A percentile compares a stretch with the other conserved stretches of the same genome.
Conservation (phyloP, 2,888 invertebrate genomes). For the Drosophila borborema region DNA sequence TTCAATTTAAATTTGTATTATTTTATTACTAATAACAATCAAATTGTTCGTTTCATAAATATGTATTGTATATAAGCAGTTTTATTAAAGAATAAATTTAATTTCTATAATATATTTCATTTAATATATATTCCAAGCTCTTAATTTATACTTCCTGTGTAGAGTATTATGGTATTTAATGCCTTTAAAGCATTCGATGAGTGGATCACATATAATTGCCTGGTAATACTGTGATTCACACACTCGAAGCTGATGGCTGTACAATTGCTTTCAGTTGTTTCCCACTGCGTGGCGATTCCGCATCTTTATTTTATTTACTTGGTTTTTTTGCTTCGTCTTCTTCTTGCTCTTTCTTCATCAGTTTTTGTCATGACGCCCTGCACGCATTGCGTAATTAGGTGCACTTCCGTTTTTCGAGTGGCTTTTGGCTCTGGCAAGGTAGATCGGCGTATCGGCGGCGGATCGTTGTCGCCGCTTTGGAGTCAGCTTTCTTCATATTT, state of each 20-base stretch:
- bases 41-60: too few species aligned
- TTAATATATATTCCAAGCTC: neutral
- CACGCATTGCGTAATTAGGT: constrained; percentile 68
- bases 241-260: neutral
- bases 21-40: too few species aligned
- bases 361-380: constrained; percentile 40
- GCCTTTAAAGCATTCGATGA: neutral
- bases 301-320: constrained; percentile 1
- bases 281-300: constrained; percentile 17
- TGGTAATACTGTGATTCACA: constrained; percentile 20
- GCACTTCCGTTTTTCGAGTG: constrained; percentile 64
- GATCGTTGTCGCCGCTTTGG: constrained; percentile 66
- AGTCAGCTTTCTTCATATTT: constrained; percentile 73
- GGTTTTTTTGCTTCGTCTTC: neutral
- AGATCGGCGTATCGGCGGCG: constrained; percentile 30
- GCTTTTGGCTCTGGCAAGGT: neutral
- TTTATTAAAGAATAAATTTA: neutral
- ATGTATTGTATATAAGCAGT: too few species aligned
- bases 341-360: neutral
- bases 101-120: too few species aligned
- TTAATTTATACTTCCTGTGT: neutral
- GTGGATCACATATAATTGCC: neutral
- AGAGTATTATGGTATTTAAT: neutral
- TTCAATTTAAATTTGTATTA: too few species aligned
- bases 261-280: neutral